phyloP scores from a whole-genome alignment of 1,140 invertebrate genomes.

The Hyles euphorbiae region DNA sequence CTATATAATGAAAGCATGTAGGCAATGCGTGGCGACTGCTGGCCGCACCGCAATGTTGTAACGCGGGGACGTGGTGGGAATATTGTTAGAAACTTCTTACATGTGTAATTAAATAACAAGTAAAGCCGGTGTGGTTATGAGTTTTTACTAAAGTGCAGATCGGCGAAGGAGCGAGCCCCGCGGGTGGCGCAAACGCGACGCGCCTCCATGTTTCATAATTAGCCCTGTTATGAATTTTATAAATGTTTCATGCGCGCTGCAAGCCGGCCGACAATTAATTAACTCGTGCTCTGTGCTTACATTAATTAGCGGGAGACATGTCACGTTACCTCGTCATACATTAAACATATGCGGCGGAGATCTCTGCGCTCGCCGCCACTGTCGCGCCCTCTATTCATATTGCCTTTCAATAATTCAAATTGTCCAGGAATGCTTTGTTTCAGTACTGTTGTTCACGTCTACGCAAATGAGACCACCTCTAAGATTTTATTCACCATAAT shows the following conservation, averaged over 20 bases:
- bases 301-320: slow-evolving; percentile 59
- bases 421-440: slow-evolving; percentile 8
- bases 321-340: slow-evolving; percentile 49
- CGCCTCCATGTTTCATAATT: slow-evolving; percentile 62
- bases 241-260: slow-evolving; percentile 66
- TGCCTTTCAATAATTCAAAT: slow-evolving; percentile 31
- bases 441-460: no score
- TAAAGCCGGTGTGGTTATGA: slow-evolving; percentile 39
- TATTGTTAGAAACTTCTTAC: slow-evolving; percentile 26
- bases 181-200: slow-evolving; percentile 56
- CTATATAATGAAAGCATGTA: no score
- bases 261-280: slow-evolving; percentile 68
- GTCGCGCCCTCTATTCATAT: slow-evolving; percentile 24
- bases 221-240: slow-evolving; percentile 71
- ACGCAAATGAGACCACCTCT: slow-evolving; percentile 34
- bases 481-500: slow-evolving; percentile 26
- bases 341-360: slow-evolving; percentile 39
- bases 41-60: slow-evolving; percentile 3
- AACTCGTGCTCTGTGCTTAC: slow-evolving; percentile 56
- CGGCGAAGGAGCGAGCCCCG: slow-evolving; percentile 35
- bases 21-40: no score
- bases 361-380: slow-evolving; percentile 12
- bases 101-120: slow-evolving; percentile 30
- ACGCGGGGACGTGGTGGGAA: slow-evolving; percentile 27
- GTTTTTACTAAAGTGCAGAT: slow-evolving; percentile 42